Conservation (phyloP, 2,113 vertebrate genomes). For the Xiphorhynchus elegans region DNA sequence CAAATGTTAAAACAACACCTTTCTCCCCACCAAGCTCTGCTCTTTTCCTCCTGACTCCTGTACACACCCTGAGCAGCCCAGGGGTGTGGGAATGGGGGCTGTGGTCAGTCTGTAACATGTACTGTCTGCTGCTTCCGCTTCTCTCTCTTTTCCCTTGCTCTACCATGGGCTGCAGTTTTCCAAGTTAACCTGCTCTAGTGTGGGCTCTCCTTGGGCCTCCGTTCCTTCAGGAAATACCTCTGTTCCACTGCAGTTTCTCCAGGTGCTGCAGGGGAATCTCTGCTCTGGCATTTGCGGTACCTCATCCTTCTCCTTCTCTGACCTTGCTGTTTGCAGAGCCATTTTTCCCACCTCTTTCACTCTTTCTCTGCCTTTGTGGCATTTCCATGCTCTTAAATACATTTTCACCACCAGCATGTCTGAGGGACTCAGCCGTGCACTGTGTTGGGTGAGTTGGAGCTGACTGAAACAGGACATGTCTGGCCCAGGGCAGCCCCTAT, state of each 20-base stretch:
- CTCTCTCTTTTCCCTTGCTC: background rate
- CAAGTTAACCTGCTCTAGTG: background rate
- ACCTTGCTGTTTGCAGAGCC: background rate
- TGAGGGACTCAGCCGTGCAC: rapidly evolving
- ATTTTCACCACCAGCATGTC: background rate
- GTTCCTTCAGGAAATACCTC: background rate
- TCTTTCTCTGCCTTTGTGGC: background rate
- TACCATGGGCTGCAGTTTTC: background rate
- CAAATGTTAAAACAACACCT: background rate
- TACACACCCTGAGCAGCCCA: rapidly evolving
- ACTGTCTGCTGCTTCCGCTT: background rate
- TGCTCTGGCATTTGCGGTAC: background rate
- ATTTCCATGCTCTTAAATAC: background rate
- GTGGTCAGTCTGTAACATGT: background rate
- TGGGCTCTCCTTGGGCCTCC: background rate
- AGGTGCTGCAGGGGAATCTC: background rate
- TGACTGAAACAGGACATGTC: rapidly evolving
- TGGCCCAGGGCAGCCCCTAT: rapidly evolving
- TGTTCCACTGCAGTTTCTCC: background rate
- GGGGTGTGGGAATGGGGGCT: rapidly evolving
- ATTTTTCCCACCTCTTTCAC: background rate
- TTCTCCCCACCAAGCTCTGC: background rate
- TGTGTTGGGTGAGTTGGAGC: rapidly evolving
- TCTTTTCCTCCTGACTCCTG: background rate
- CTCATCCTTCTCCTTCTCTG: background rate